These are phyloP conservation scores for Maconellicoccus hirsutus DNA, from an alignment of 1,140 invertebrate genomes.

Conservation along the genomic window DNA sequence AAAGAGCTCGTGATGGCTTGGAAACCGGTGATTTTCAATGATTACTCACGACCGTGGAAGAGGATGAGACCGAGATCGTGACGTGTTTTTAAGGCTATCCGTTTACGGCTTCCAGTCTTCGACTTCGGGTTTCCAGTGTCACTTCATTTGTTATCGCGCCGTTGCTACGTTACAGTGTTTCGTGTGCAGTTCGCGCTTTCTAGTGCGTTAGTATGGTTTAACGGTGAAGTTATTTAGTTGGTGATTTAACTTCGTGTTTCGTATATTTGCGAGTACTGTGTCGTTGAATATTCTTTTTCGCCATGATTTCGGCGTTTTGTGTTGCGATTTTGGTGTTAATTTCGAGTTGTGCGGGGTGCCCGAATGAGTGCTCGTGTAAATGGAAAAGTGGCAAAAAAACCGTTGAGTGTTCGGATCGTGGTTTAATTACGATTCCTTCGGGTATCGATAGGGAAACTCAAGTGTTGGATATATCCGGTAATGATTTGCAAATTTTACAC, in stretches of 20 bases:
- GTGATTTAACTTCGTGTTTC: not conserved
- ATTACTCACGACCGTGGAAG: constrained; percentile 2
- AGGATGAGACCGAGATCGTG: constrained; percentile 14
- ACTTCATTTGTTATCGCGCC: not conserved
- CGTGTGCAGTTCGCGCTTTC: not conserved
- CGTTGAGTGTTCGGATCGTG: constrained; percentile 58
- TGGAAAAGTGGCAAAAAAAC: constrained; percentile 69
- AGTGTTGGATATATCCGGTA: constrained; percentile 59
- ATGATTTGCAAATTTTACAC: constrained; percentile 51
- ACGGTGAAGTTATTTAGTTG: not conserved
- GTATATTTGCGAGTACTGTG: not conserved
- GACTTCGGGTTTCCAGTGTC: not conserved
- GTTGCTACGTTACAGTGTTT: not conserved
- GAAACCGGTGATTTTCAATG: no score
- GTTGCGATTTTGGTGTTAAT: not conserved
- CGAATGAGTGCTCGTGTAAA: constrained; percentile 55
- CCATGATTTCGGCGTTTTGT: not conserved
- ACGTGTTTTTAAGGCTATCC: constrained; percentile 10
- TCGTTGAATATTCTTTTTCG: not conserved
- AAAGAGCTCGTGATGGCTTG: no score
- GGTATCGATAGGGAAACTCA: constrained; percentile 60
- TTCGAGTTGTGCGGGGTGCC: constrained; percentile 28
- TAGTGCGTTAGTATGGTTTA: constrained; percentile 8
- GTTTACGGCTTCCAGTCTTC: not conserved
- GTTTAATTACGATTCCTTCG: constrained; percentile 52